A percentile compares a stretch with the other conserved stretches of the same genome.
Evolutionary conservation across 2,113 vertebrate genomes (phyloP).

Genomic region (Zingel zingel): DNA sequence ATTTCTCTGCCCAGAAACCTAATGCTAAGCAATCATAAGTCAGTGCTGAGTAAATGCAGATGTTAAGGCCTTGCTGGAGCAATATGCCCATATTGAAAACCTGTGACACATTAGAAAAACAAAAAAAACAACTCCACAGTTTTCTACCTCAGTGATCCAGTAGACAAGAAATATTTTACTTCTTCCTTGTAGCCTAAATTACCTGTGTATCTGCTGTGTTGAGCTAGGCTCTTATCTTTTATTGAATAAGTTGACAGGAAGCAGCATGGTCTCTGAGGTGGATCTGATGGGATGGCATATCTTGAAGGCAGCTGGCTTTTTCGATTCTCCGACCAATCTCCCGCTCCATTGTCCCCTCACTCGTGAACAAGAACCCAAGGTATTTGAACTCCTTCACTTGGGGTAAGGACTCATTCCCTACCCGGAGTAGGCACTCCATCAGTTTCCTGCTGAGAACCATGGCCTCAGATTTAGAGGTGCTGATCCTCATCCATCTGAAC

Average conservation of each 20-base stretch:
- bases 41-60: slow-evolving; percentile 30
- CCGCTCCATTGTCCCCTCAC: no score
- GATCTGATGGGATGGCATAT: slow-evolving; percentile 65
- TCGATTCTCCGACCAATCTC: no score
- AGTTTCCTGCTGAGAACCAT: no score
- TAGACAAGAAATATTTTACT: slow-evolving; percentile 50
- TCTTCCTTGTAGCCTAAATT: slow-evolving; percentile 61
- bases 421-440: no score
- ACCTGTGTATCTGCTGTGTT: slow-evolving; percentile 65
- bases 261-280: slow-evolving; percentile 55
- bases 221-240: slow-evolving; percentile 76
- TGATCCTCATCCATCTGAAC: no score
- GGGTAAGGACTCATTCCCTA: no score
- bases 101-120: slow-evolving; percentile 11
- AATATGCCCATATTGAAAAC: slow-evolving; percentile 13
- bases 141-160: slow-evolving; percentile 39
- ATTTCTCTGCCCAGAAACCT: no score
- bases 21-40: slow-evolving; percentile 16
- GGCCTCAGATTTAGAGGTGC: no score
- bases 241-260: slow-evolving; percentile 65
- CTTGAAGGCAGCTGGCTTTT: slow-evolving; percentile 49
- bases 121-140: slow-evolving; percentile 40
- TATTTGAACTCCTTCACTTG: no score
- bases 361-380: no score
- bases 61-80: slow-evolving; percentile 32